A percentile compares a stretch with the other conserved stretches of the same genome.
Evolutionary conservation across 2,888 invertebrate genomes (phyloP).

Genomic region (Pammene aurita): DNA sequence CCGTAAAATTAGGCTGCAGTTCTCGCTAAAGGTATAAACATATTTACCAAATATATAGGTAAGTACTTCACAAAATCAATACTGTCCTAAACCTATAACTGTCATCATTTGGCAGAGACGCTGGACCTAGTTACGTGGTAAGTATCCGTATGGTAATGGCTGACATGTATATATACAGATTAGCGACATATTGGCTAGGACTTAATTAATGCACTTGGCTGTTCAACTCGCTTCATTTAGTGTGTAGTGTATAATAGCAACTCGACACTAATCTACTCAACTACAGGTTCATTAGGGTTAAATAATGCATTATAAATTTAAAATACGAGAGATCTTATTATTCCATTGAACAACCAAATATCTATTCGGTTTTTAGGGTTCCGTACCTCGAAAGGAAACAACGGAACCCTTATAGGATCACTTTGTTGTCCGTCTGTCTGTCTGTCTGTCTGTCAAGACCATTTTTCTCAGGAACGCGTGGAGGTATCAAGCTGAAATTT

Average conservation of each 20-base stretch:
- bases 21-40: too few relatives aligned
- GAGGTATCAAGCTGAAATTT: too few relatives aligned
- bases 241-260: background rate
- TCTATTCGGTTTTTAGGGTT: too few relatives aligned
- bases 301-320: background rate
- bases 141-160: constrained; percentile 17
- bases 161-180: constrained; percentile 21
- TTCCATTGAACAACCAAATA: too few relatives aligned
- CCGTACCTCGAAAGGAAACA: too few relatives aligned
- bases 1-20: too few relatives aligned
- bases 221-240: constrained; percentile 8
- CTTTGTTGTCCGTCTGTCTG: too few relatives aligned
- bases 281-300: background rate
- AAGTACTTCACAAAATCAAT: background rate
- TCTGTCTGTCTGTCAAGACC: too few relatives aligned
- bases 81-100: background rate
- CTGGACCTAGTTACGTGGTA: constrained; percentile 2
- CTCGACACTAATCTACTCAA: background rate
- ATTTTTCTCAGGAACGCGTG: too few relatives aligned
- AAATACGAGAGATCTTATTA: too few relatives aligned
- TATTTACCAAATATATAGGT: too few relatives aligned
- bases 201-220: constrained; percentile 36
- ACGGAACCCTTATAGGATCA: too few relatives aligned
- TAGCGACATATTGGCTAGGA: constrained; percentile 30
- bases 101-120: constrained; percentile 31